Conservation (phyloP, 35 echinoderm and acorn worm genomes). For the Ophioderma brevispina region DNA sequence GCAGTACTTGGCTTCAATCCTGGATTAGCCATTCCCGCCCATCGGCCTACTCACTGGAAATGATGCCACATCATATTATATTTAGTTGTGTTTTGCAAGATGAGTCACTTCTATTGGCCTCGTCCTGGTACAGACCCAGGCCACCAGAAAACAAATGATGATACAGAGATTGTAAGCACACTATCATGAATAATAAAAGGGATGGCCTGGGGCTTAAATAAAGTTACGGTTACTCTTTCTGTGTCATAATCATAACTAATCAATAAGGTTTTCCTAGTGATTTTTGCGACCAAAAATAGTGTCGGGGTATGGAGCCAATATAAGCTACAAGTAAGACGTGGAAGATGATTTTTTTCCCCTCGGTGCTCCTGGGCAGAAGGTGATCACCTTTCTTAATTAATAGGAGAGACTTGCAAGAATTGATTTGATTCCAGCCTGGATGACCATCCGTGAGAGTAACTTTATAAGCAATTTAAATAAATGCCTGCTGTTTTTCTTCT, state of each 20-base stretch:
- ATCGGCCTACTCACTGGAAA: neutral
- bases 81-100: neutral
- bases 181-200: neutral
- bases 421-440: neutral
- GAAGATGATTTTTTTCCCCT: neutral
- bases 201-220: neutral
- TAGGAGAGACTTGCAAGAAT: neutral
- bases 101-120: neutral
- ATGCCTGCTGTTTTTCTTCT: neutral
- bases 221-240: neutral
- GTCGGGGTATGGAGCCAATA: neutral
- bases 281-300: neutral
- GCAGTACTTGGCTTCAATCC: no score
- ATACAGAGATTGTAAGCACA: neutral
- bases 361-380: neutral
- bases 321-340: neutral
- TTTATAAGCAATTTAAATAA: constrained; percentile 5
- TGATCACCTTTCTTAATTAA: constrained; percentile 14
- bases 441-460: neutral
- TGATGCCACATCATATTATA: neutral
- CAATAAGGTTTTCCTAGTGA: constrained; percentile 1
- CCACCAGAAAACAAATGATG: neutral
- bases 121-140: no score
- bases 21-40: neutral
- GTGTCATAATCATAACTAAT: neutral